These are phyloP conservation scores for Achlya flavicornis DNA, from an alignment of 2,888 invertebrate genomes.

Conservation along the genomic window DNA sequence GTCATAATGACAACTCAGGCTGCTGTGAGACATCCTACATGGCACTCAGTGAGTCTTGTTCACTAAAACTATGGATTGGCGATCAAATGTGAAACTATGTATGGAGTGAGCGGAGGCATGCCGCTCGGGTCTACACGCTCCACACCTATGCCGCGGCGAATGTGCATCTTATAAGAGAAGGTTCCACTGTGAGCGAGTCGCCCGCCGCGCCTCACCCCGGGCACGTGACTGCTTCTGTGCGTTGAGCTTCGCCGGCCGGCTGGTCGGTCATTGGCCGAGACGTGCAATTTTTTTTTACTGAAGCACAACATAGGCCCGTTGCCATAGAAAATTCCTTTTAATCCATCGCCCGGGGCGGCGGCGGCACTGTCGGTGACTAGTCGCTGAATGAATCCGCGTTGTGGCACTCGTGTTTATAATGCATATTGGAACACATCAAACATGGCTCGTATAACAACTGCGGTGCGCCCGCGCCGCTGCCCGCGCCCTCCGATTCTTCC, in stretches of 20 bases:
- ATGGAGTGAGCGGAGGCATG: conserved; percentile 70
- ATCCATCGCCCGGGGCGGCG: conserved; percentile 60
- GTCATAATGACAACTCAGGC: conserved; percentile 80
- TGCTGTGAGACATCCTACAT: conserved; percentile 84
- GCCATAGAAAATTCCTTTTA: conserved; percentile 66
- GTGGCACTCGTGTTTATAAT: conserved; percentile 58
- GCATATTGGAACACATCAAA: conserved; percentile 52
- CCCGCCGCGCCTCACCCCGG: conserved; percentile 82
- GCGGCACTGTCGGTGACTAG: conserved; percentile 47
- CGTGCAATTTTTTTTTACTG: conserved; percentile 64
- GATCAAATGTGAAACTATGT: conserved; percentile 48
- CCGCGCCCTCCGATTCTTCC: conserved; percentile 43
- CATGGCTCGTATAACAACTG: conserved; percentile 62
- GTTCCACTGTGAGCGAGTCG: conserved; percentile 73
- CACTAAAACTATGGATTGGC: conserved; percentile 64
- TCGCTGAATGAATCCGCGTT: conserved; percentile 54
- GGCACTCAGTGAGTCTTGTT: conserved; percentile 71
- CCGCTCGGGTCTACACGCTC: conserved; percentile 73
- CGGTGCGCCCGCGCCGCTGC: conserved; percentile 44
- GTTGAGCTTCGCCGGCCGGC: conserved; percentile 76
- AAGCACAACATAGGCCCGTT: conserved; percentile 62
- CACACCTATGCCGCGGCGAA: conserved; percentile 78
- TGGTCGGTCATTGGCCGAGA: conserved; percentile 76
- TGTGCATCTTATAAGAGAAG: conserved; percentile 82
- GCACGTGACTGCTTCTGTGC: conserved; percentile 80